Evolutionary conservation across 2,113 vertebrate species (phyloP), one percentile per base, ranked within the genome.

Genomic region (Xenopus laevis): DNA sequence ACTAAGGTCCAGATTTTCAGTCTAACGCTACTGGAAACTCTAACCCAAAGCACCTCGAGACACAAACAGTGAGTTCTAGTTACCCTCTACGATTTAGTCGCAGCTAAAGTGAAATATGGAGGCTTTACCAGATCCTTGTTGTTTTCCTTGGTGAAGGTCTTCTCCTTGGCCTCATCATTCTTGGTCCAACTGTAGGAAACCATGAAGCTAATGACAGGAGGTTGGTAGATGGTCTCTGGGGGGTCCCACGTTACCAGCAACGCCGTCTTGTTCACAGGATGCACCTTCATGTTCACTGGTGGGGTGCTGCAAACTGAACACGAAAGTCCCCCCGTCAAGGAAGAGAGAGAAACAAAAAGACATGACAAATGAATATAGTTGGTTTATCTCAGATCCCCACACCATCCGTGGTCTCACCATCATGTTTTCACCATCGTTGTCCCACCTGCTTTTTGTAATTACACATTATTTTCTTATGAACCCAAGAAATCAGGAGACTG

Each of bases 171-270:
- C 3, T 96, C 95, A 55, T 98, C 96, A 0, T 98, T 96, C 87
- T 94, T 93, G 63, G 94, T 94, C 97, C 97, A 98, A 88, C 97
- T 98, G 81, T 98, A 98, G 57, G 96, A 98, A 81, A 98, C 92
- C 88, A 95, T 90, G 87, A 95, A 98, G 87, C 93, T 96, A 83
- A 96, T 93, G 86, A 98, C 95, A 0, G 97, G 97, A 0, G 95
- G 96, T 72, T 98, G 95, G 85, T 98, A 98, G 87, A 93, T 87
- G 78, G 87, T 86, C 86, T 96, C 94, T 0, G 97, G 96, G 18
- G 87, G 93, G 59, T 94, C 92, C 97, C 97, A 98, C 77, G 95
- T 94, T 21, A 98, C 95, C 78, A 96, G 87, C 71, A 98, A 87
- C 0, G 95, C 92, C 0, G 95, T 96, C 83, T 86, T 86, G 81